Evolutionary conservation across 2,113 vertebrate genomes (phyloP), one percentile per base, ranked within the genome.

Genomic region (Periophthalmus modestus): DNA sequence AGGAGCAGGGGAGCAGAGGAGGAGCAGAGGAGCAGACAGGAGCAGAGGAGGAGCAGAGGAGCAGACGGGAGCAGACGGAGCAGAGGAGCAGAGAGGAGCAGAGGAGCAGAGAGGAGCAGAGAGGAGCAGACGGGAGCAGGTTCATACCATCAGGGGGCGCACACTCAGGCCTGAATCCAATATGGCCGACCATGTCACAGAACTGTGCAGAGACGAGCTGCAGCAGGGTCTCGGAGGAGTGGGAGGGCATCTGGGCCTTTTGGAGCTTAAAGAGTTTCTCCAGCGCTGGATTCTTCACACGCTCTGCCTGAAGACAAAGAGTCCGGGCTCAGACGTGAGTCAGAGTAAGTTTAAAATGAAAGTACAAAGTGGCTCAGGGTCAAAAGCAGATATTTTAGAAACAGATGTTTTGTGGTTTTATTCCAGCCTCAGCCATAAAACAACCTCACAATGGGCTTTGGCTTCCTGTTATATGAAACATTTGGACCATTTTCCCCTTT

Each of bases 131-230:
- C 28, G 21, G 18, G 0, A 23, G 21, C 14, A 55, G 52, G 52
- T 55, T 10, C 54, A 10, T 95, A 98, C 97, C 94, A 15, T 71
- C 3, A 46, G 93, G 89, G 66, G 87, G 71, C 0, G 95, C 93
- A 16, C 89, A 95, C 52, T 91, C 84, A 66, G 94, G 93, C 48
- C 96, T 95, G 91, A 95, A 97, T 59, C 97, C 96, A 19, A 92
- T 85, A 0, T 73, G 90, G 84, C 92, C 92, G 10, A 97, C 89
- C 4, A 87, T 75, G 15, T 83, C 52, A 15, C 93, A 94, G 85
- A 96, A 97, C 67, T 96, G 85, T 0, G 87, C 83, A 0, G 94
- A 94, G 54, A 98, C 92, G 6, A 65, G 15, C 69, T 97, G 95
- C 71, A 95, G 95, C 78, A 97, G 50, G 7, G 0, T 82, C 18